Base-by-base conservation (phyloP, 2,888 invertebrate genomes). In the Habroteleia sp. region DNA sequence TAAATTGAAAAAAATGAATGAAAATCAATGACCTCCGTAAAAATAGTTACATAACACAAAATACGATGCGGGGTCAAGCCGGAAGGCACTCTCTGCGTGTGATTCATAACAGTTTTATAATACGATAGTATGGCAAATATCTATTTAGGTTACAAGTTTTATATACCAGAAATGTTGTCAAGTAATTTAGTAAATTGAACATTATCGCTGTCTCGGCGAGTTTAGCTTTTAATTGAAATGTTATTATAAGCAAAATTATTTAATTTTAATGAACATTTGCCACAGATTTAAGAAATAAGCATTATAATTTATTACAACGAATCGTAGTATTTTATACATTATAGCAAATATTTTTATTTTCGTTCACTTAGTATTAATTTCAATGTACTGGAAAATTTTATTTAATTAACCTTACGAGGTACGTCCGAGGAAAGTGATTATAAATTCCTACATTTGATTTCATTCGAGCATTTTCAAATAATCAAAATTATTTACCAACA, bases 151-250 rank as follows among this genome's bases (percentile, higher is more conserved):
- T 42, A 23, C 20, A 56, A n/a, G 37, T 56, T 33, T 31, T 29
- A 7, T 16, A 33, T 27, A 16, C 8, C 13, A 3, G 35, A 35
- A 14, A 8, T 13, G 42, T 20, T 39, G 17, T 17, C n/a, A 29
- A 11, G 27, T 17, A 8, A 42, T 42, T 56, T 42, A 35, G 16
- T 8, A 60, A 44, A 60, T 44, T 46, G 16, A 25, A 20, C 20
- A 35, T 44, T 41, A 25, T 31, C n/a, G 13, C 8, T 6, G 13
- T 56, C 11, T 2, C 56, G 17, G 14, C 11, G 4, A 11, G 25
- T 31, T 41, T 20, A 41, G 31, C 31, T 25, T 41, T 29, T 56
- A 56, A 56, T 56, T 56, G 56, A 56, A 42, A 56, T 31, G 31
- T 29, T 41, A 42, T 31, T 27, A 14, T 14, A 31, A 20, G 13